Conservation (phyloP, 1,140 invertebrate species). For the Drosophila guanche region DNA sequence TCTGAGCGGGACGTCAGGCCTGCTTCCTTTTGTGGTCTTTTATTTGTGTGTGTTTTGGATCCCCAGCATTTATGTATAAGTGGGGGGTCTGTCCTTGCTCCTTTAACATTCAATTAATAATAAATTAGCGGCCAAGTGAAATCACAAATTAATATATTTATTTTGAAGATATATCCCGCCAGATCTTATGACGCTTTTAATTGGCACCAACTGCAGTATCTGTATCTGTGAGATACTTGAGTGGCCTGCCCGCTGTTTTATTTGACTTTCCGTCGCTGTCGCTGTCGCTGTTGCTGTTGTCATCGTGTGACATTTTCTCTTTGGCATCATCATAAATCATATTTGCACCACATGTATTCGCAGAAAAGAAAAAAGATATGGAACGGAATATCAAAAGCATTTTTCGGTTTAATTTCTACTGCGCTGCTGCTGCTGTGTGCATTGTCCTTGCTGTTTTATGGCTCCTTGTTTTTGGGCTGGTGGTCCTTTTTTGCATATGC, state of each 20-base stretch:
- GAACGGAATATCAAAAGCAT: conserved; percentile 34
- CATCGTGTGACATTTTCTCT: conserved; percentile 53
- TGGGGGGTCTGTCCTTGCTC: background rate
- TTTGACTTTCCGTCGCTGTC: conserved; percentile 15
- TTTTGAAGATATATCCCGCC: conserved; percentile 54
- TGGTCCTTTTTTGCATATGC: conserved; percentile 58
- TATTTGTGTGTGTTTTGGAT: background rate
- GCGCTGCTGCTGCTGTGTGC: conserved; percentile 44
- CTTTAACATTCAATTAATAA: conserved; percentile 76
- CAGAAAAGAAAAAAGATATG: conserved; percentile 46
- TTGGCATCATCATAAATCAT: conserved; percentile 76
- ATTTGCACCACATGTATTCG: conserved; percentile 64
- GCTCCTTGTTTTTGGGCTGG: conserved; percentile 23
- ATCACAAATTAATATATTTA: conserved; percentile 74
- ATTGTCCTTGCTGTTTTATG: conserved; percentile 72
- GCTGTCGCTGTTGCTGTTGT: conserved; percentile 34
- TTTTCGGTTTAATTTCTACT: conserved; percentile 51
- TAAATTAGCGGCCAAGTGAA: conserved; percentile 75
- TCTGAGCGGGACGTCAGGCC: conserved; percentile 14
- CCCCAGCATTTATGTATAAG: conserved; percentile 6
- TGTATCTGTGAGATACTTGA: conserved; percentile 36
- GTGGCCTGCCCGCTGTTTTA: conserved; percentile 50
- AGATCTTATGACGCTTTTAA: conserved; percentile 50
- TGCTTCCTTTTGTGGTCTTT: conserved; percentile 12
- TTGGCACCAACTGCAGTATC: conserved; percentile 46